Conservation (phyloP, 2,113 vertebrate genomes). For the Leucosticte australis region DNA sequence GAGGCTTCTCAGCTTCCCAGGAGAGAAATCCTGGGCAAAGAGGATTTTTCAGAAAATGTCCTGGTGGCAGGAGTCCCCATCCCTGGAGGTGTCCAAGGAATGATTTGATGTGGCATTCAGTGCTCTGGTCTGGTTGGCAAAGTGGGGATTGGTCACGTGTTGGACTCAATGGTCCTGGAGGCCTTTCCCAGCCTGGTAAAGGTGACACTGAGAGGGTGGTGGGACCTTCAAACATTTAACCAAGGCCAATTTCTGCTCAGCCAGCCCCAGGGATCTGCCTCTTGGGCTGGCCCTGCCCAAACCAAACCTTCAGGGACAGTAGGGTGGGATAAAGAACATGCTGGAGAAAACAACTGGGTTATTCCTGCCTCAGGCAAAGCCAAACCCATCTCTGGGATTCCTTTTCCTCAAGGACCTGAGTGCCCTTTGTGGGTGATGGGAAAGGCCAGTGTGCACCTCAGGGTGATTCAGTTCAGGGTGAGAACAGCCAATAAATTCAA, state of each 20-base stretch:
- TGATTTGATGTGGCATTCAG: rapidly evolving
- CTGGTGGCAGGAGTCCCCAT: neutral
- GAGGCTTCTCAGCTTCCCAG: too few relatives aligned
- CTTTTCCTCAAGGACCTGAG: neutral
- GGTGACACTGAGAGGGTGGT: neutral
- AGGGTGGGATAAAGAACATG: neutral
- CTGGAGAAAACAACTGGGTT: neutral
- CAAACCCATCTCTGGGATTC: neutral
- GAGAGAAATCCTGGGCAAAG: too few relatives aligned
- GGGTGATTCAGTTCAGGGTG: neutral
- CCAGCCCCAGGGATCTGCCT: neutral
- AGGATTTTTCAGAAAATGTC: too few relatives aligned
- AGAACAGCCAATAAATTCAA: neutral
- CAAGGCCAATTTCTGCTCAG: neutral
- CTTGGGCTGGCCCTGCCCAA: neutral
- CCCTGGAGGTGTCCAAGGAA: neutral
- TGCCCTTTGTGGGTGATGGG: too few relatives aligned
- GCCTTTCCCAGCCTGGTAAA: neutral
- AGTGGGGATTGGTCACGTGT: neutral
- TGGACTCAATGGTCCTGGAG: neutral
- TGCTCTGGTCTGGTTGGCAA: neutral
- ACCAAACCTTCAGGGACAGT: too few relatives aligned
- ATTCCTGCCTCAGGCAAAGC: neutral
- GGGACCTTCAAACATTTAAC: neutral
- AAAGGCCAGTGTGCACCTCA: neutral